Base-by-base conservation (phyloP, 2,113 vertebrate genomes). In the Xenopus borealis region DNA sequence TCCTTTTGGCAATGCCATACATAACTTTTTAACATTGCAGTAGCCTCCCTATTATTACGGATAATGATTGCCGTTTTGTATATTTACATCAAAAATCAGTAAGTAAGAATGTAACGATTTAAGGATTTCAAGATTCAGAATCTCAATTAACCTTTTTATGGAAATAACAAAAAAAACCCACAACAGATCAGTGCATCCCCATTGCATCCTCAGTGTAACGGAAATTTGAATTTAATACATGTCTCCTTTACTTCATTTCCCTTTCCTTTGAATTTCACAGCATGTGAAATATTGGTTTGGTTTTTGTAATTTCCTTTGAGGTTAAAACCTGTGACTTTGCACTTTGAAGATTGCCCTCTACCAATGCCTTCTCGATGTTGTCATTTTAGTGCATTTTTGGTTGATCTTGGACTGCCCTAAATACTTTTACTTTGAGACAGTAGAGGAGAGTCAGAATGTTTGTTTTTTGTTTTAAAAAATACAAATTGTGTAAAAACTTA, bases 301-400 rank as follows among this genome's bases (percentile, higher is more conserved):
- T 40, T 77, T 77, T 71, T 71, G 53, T 77, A 50, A 77, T 77
- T 77, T 77, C 74, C 74, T 64, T 77, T 70, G 74, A 70, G 74
- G 74, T 77, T 77, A 70, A 77, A 70, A 77, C 74, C 74, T 63
- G 59, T 45, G 59, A 66, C 67, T 70, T 77, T 47, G 18, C 47
- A 64, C 74, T 77, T 77, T 77, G 74, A 77, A 77, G 74, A 77
- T 77, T 77, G 74, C 66, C 74, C 74, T 77, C 67, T 63, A 70
- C 74, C 66, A 69, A 40, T 77, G 73, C 50, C 67, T 64, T 70
- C 64, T 45, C 52, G 12, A n/a, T n/a, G 53, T 55, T 16, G 53
- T 55, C 14, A 55, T 55, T 53, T 13, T 16, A 17, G 14, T 55
- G 13, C 53, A 20, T 20, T 40, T 70, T 63, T 53, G 47, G 61